Base-by-base conservation (phyloP, 2,113 vertebrate species). In the Mungos mungo region DNA sequence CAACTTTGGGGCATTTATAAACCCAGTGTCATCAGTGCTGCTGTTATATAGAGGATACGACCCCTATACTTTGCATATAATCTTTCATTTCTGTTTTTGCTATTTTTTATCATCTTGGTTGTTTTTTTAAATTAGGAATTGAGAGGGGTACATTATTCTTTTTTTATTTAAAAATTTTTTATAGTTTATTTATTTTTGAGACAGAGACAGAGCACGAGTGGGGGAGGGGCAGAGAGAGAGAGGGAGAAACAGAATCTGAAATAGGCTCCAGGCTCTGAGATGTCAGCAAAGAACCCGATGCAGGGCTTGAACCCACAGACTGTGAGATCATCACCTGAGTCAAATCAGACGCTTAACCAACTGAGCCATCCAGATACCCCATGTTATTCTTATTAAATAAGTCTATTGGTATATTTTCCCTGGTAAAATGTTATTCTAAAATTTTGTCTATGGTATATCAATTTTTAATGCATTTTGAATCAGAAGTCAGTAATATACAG, bases 61-160 rank as follows among this genome's bases (percentile, higher is more conserved):
- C 50, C 76, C 38, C 3, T 89, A 23, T 57, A 68, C 31, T 89
- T 92, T 85, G 25, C 50, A 87, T 68, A 18, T 35, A 50, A 54
- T n/a, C n/a, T 96, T 96, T 50, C 45, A 77, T 88, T 95, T 95
- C n/a, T 2, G 45, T 29, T 9, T 94, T 79, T 90, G 47, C 21
- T 90, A 19, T 41, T 84, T 92, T 84, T 84, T 77, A 69, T 69
- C 60, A 12, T 71, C 7, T 81, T 81, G 13, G 0, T 16, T 69
- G 3, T 47, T 47, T 95, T 95, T 95, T 95, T 68, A 14, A 60
- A 69, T 93, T 89, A 93, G 29, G 79, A 93, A 89, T 60, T 92
- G 45, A 89, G 27, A 91, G 5, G n/a, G 27, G 14, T 35, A 65
- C 15, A 38, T 72, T 25, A 93, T 66, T 90, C 9, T 95, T 57